These are phyloP conservation scores for Palythoa grandiflora DNA, from an alignment of 92 coral and sea anemone genomes.

Conservation along the genomic window DNA sequence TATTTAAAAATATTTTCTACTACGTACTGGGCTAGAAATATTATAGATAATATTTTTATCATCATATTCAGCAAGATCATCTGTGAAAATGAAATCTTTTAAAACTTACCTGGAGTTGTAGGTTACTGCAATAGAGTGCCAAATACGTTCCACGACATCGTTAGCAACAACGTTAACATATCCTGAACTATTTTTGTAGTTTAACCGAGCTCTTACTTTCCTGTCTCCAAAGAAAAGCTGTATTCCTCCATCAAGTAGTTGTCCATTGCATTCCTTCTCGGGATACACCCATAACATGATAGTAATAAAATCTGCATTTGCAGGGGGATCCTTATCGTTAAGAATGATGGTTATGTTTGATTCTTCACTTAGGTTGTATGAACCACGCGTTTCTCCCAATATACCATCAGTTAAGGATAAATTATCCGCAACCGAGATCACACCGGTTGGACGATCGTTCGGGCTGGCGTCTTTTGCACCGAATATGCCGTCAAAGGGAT, in stretches of 20 bases:
- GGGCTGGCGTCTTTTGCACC: slow-evolving; percentile 4
- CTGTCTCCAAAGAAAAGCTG: background rate
- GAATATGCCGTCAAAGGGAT: background rate
- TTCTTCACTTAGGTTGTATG: background rate
- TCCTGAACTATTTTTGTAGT: background rate
- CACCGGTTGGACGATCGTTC: slow-evolving; percentile 14
- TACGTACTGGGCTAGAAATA: too few species aligned
- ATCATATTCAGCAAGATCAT: too few species aligned
- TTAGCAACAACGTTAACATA: background rate
- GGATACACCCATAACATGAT: background rate
- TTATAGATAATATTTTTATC: too few species aligned
- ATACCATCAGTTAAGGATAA: background rate
- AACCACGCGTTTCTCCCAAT: slow-evolving; percentile 1
- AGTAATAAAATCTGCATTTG: background rate
- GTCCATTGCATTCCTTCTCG: slow-evolving; percentile 8
- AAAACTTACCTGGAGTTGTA: slow-evolving; percentile 14
- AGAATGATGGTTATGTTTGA: background rate
- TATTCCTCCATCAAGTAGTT: slow-evolving; percentile 13
- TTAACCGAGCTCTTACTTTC: background rate
- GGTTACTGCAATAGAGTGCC: slow-evolving; percentile 7
- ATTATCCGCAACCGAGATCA: background rate
- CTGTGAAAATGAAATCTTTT: background rate
- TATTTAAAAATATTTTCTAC: too few species aligned
- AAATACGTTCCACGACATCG: background rate
- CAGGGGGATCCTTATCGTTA: background rate